Base-by-base conservation (phyloP, 2,888 invertebrate species). In the Agrilus cyanescens region DNA sequence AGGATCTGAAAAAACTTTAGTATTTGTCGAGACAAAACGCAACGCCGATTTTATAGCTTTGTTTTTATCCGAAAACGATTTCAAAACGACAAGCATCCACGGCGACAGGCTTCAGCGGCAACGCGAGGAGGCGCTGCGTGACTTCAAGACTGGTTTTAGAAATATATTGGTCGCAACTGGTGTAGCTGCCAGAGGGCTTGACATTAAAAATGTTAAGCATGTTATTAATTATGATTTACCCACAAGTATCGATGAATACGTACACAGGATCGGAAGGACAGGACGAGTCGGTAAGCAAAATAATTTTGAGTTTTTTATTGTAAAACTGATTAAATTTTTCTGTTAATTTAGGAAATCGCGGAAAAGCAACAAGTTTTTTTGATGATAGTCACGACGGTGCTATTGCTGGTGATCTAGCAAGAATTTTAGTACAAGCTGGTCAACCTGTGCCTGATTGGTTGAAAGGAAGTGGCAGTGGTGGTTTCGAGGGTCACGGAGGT, bases 171-270 rank as follows among this genome's bases (percentile, higher is more conserved):
- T 98, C 1, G 96, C 96, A 1, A 97, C 97, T 0, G 88, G 90
- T 0, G 95, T 97, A 0, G 94, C 94, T 1, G 89, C 95, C 0
- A 71, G 97, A 42, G 97, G 97, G 0, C 68, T 96, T 1, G 90
- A 95, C 61, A 93, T 95, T 25, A 80, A 82, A 50, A 83, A 84
- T 42, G 85, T 93, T 0, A 76, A 80, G 4, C 89, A 91, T 54
- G 94, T 96, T 0, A 79, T 95, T 12, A 96, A 96, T 63, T 94
- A 79, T 57, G 95, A 96, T 62, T 72, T 96, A 57, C 95, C 95
- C 0, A 79, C 82, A 45, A 78, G 78, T 48, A 85, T 94, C 49
- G 94, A 94, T 52, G 94, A 94, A 54, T 96, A 95, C 55, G 93
- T 95, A 1, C 96, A 96, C 65, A 74, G 95, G 44, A 91, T 96